phyloP scores from a whole-genome alignment of 2,113 vertebrate genomes.

The Sialia sialis region DNA sequence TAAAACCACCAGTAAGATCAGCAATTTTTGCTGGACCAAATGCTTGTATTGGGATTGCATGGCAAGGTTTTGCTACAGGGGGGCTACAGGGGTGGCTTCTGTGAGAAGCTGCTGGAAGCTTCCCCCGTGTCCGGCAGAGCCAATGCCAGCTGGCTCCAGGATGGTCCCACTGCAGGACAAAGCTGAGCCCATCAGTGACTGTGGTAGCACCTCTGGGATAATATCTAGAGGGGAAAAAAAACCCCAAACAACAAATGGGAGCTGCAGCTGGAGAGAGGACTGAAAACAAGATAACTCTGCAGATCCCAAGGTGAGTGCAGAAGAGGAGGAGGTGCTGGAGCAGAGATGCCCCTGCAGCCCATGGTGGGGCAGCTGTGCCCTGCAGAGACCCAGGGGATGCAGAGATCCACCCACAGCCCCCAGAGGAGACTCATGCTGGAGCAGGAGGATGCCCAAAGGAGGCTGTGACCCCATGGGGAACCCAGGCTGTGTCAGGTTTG shows the following conservation, averaged over 20 bases:
- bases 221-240: rapidly evolving
- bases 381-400: neutral
- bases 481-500: neutral
- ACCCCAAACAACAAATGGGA: neutral
- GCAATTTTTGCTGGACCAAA: neutral
- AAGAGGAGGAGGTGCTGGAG: neutral
- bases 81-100: neutral
- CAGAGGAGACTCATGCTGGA: neutral
- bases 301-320: neutral
- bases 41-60: neutral
- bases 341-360: neutral
- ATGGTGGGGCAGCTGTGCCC: neutral
- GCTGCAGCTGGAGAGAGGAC: neutral
- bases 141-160: neutral
- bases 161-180: neutral
- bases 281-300: neutral
- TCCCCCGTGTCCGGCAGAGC: neutral
- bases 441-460: neutral
- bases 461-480: neutral
- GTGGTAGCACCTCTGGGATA: neutral
- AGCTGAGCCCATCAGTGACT: neutral
- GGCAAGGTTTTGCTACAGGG: neutral
- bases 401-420: neutral
- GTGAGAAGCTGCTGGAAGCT: neutral
- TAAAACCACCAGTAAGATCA: neutral